Evolutionary conservation across 2,888 invertebrate genomes (phyloP).

Genomic region (Polyommatus iphigenia): DNA sequence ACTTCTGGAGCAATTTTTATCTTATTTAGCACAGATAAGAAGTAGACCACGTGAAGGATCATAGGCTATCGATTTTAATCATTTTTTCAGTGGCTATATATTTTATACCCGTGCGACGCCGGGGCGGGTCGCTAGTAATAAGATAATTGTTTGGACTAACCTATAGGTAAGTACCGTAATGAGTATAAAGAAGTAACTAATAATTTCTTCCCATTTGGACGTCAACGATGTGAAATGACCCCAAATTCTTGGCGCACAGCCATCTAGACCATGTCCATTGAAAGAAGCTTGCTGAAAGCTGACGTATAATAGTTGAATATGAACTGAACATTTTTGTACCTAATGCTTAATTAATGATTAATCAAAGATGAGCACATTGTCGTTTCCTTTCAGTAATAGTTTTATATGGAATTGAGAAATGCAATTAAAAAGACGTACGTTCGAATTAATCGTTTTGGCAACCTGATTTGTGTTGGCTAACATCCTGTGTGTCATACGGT

Average conservation of each 20-base stretch:
- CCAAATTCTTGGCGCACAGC: conserved; percentile 6
- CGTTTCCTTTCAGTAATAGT: conserved; percentile 24
- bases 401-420: conserved; percentile 13
- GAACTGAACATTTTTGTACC: not conserved
- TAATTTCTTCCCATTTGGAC: not conserved
- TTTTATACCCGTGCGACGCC: too few relatives aligned
- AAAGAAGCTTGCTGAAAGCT: conserved; percentile 17
- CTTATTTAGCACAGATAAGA: too few relatives aligned
- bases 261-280: not conserved
- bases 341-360: not conserved
- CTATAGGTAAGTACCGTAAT: not conserved
- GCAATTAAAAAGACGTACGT: not conserved
- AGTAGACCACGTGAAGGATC: too few relatives aligned
- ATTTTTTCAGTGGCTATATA: too few relatives aligned
- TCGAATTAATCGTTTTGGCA: conserved; percentile 42
- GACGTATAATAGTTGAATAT: not conserved
- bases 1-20: too few relatives aligned
- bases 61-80: too few relatives aligned
- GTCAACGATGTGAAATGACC: conserved; percentile 15
- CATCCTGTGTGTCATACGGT: conserved; percentile 43
- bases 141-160: too few relatives aligned
- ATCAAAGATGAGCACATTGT: conserved; percentile 14
- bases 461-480: conserved; percentile 45
- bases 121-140: too few relatives aligned
- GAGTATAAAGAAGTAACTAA: not conserved